phyloP scores from a whole-genome alignment of 1,140 invertebrate species.

The Pseudomyrmex dendroicus region DNA sequence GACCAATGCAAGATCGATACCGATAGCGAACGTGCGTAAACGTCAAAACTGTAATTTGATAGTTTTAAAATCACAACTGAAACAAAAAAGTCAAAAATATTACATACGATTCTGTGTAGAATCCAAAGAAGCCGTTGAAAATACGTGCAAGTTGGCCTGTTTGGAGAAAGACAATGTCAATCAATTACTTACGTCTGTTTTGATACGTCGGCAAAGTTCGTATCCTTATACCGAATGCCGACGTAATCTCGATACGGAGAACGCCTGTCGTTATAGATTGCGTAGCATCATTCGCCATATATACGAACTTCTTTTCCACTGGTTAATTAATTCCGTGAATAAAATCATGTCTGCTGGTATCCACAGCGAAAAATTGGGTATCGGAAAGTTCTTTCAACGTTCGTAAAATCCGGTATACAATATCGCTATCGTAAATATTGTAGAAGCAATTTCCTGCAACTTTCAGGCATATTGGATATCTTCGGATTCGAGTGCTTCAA shows the following conservation, averaged over 20 bases:
- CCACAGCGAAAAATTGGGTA: constrained; percentile 75
- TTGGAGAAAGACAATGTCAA: constrained; percentile 27
- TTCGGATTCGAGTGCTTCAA: constrained; percentile 91
- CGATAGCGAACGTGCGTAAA: constrained; percentile 79
- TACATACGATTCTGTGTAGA: constrained; percentile 30
- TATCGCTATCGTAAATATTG: too few relatives aligned
- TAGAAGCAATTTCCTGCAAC: background rate
- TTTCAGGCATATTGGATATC: constrained; percentile 87
- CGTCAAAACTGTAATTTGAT: background rate
- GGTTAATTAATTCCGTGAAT: constrained; percentile 73
- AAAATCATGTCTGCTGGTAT: constrained; percentile 65
- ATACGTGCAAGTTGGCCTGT: constrained; percentile 29
- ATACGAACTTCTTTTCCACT: constrained; percentile 76
- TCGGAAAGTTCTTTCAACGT: background rate
- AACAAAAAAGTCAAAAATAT: background rate
- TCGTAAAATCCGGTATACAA: background rate
- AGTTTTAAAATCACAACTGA: too few relatives aligned
- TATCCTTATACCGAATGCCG: constrained; percentile 45
- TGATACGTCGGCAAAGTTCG: constrained; percentile 54
- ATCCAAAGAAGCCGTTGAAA: constrained; percentile 53
- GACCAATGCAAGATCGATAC: constrained; percentile 70
- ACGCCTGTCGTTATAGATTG: constrained; percentile 75
- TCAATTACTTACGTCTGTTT: constrained; percentile 49
- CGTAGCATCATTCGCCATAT: constrained; percentile 76
- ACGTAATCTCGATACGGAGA: constrained; percentile 67